These are phyloP conservation scores for Mus spretus DNA, from an alignment of 2,797 vertebrate species.

Conservation along the genomic window DNA sequence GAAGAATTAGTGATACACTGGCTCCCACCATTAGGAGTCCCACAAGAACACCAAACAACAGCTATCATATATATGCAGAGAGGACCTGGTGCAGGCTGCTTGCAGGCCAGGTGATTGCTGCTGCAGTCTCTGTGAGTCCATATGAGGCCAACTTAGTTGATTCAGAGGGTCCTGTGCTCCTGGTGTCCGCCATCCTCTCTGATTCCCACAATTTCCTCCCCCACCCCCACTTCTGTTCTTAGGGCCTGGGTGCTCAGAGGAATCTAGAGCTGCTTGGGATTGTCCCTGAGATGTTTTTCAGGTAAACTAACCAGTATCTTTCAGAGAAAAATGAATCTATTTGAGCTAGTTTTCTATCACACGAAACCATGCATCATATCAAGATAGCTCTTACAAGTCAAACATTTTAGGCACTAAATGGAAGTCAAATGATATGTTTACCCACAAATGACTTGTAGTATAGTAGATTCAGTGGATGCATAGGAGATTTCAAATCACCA, in stretches of 20 bases:
- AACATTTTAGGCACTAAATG: slow-evolving; percentile 6
- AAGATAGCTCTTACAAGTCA: not conserved
- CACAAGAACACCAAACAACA: not conserved
- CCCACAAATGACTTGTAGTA: slow-evolving; percentile 42
- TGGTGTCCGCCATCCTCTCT: not conserved
- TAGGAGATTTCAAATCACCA: slow-evolving; percentile 2
- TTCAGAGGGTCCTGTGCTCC: not conserved
- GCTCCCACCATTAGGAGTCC: not conserved
- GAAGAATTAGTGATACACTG: not conserved
- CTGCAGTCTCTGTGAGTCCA: not conserved
- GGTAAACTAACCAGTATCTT: slow-evolving; percentile 34
- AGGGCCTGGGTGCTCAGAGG: not conserved
- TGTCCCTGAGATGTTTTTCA: slow-evolving; percentile 45
- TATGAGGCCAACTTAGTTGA: not conserved
- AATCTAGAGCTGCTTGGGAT: not conserved
- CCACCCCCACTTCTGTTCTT: not conserved
- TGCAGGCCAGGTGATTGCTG: not conserved
- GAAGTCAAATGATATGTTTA: slow-evolving; percentile 25
- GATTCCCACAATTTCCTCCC: not conserved
- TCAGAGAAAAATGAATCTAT: not conserved
- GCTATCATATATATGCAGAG: not conserved
- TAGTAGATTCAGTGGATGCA: not conserved
- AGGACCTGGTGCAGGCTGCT: not conserved
- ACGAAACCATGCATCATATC: slow-evolving; percentile 12
- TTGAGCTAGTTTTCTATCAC: slow-evolving; percentile 4